phyloP scores from a whole-genome alignment of 2,113 vertebrate genomes.

The Artemisiospiza belli region DNA sequence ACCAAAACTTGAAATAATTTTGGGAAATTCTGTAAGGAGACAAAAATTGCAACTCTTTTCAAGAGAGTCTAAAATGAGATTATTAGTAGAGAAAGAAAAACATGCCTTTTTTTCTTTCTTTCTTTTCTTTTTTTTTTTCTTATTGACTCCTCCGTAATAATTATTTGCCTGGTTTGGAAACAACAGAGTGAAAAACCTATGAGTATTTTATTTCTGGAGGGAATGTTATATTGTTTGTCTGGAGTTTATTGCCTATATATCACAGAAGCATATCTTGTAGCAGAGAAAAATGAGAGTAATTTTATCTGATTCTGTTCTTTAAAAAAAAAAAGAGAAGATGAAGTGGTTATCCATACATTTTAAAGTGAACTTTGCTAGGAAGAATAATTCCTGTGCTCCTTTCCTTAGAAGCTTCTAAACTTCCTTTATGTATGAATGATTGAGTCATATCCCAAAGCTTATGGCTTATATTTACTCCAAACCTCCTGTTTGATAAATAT shows the following conservation, averaged over 20 bases:
- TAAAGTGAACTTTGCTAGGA: background rate
- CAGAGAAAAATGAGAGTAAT: background rate
- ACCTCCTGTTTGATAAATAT: background rate
- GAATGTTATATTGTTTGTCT: background rate
- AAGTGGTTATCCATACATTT: background rate
- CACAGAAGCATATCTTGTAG: background rate
- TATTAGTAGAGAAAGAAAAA: background rate
- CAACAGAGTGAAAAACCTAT: background rate
- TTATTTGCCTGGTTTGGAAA: background rate
- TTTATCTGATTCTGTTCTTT: background rate
- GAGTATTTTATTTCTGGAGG: background rate
- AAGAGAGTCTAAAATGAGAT: background rate
- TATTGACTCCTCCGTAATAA: background rate
- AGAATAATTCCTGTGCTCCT: background rate
- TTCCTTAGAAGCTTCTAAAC: background rate
- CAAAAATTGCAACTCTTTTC: background rate
- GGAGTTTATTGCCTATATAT: background rate
- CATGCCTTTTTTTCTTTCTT: background rate
- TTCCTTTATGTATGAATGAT: background rate
- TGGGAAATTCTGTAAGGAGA: background rate
- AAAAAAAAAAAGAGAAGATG: background rate
- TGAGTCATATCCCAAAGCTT: background rate
- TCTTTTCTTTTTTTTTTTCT: background rate
- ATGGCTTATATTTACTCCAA: background rate
- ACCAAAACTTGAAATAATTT: background rate